Conservation (phyloP, 2,888 invertebrate species). For the Altica lythri region DNA sequence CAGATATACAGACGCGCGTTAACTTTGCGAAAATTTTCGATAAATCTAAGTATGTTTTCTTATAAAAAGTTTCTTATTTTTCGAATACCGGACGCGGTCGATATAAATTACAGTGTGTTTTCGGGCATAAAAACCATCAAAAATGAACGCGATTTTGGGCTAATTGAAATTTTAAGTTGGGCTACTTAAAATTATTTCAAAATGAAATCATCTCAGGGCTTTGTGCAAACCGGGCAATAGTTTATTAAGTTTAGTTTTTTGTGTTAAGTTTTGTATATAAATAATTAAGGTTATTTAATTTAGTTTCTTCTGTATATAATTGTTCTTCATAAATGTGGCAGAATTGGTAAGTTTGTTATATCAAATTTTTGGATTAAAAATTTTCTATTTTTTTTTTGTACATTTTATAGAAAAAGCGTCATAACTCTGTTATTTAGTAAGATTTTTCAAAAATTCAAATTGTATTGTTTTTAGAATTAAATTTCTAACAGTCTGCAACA, state of each 20-base stretch:
- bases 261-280: slow-evolving; percentile 27
- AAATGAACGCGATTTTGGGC: slow-evolving; percentile 27
- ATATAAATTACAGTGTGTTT: slow-evolving; percentile 37
- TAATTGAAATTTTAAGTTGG: slow-evolving; percentile 27
- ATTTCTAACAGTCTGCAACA: too few relatives aligned
- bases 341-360: too few relatives aligned
- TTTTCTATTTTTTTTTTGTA: too few relatives aligned
- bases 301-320: too few relatives aligned
- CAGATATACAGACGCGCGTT: slow-evolving; percentile 46
- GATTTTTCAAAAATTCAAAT: too few relatives aligned
- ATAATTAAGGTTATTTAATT: too few relatives aligned
- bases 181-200: slow-evolving; percentile 28
- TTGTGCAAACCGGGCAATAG: slow-evolving; percentile 54
- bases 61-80: slow-evolving; percentile 30
- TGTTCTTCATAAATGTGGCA: too few relatives aligned
- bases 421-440: too few relatives aligned
- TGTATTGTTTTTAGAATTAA: too few relatives aligned
- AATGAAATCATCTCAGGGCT: slow-evolving; percentile 56
- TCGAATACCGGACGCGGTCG: slow-evolving; percentile 18
- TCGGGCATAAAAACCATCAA: slow-evolving; percentile 36
- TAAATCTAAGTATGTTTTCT: slow-evolving; percentile 40
- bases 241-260: slow-evolving; percentile 32
- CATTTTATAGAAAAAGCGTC: too few relatives aligned
- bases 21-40: slow-evolving; percentile 35
- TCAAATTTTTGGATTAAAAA: too few relatives aligned